Percentiles rank a stretch among this genome's conserved stretches.
phyloP scores from a whole-genome alignment of 2,113 vertebrate species.

The Edolisoma coerulescens region DNA sequence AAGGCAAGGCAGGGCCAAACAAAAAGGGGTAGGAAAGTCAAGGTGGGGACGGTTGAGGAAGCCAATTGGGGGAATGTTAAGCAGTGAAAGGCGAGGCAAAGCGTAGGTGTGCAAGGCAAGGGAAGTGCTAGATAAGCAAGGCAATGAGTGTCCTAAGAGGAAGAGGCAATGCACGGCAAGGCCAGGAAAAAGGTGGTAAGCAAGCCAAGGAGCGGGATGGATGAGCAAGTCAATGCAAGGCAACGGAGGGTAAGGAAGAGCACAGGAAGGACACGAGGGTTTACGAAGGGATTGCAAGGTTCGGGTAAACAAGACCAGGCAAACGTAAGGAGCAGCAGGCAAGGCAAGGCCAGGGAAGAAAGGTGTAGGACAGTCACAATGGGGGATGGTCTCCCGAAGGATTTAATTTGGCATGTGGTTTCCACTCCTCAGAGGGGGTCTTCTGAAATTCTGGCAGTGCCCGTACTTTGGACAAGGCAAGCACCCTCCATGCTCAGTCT shows the following conservation, averaged over 20 bases:
- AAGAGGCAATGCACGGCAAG: no score
- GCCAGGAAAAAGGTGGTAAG: no score
- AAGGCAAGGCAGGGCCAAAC: background rate
- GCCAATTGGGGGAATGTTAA: no score
- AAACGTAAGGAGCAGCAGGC: no score
- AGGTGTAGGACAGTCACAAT: background rate
- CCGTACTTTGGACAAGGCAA: background rate
- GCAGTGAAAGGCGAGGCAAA: background rate
- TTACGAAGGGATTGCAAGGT: no score
- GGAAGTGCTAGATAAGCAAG: background rate
- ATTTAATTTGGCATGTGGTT: background rate
- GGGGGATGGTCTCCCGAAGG: background rate
- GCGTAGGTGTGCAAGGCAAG: background rate
- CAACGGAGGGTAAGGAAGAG: no score
- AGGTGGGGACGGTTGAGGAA: background rate
- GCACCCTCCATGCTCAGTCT: background rate
- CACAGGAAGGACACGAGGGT: no score
- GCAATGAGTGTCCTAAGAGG: background rate
- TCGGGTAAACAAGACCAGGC: background rate
- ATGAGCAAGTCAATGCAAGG: no score
- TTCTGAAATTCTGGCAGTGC: background rate
- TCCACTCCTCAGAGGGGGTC: background rate
- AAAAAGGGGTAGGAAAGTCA: background rate
- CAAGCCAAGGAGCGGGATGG: no score
- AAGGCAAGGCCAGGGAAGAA: background rate